phyloP scores from a whole-genome alignment of 2,888 invertebrate genomes.

The Tricholauxania praeusta region DNA sequence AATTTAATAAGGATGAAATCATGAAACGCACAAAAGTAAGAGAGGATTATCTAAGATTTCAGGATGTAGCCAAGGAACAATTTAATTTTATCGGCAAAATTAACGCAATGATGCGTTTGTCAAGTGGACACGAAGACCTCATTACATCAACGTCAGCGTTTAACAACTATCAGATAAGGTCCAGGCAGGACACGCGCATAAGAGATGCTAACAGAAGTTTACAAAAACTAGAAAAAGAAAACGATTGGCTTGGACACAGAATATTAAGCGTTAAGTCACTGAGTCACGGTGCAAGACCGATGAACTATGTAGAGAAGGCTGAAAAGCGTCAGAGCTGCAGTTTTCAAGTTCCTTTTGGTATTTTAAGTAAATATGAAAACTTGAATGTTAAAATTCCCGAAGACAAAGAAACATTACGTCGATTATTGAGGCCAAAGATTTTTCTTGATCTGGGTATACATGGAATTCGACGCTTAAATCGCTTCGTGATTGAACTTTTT shows the following conservation, averaged over 20 bases:
- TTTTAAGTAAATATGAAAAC: conserved; percentile 40
- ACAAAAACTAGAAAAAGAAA: not conserved
- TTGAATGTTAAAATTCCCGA: conserved; percentile 33
- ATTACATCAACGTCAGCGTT: not conserved
- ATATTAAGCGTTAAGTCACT: not conserved
- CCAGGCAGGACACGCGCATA: no score
- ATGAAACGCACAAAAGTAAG: not conserved
- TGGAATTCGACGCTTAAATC: conserved; percentile 51
- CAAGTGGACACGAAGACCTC: not conserved
- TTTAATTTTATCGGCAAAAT: not conserved
- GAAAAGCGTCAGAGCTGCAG: not conserved
- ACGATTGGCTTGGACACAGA: not conserved
- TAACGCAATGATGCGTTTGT: not conserved
- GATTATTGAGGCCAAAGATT: conserved; percentile 60
- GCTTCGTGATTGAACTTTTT: conserved; percentile 59
- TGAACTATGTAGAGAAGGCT: not conserved
- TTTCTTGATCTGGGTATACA: conserved; percentile 57
- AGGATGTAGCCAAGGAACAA: not conserved
- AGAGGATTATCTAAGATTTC: not conserved
- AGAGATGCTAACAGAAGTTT: not conserved
- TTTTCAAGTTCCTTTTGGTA: conserved; percentile 30
- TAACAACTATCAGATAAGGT: not conserved
- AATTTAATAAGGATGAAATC: not conserved
- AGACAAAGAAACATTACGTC: conserved; percentile 29
- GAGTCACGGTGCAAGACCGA: not conserved